Conservation (phyloP, 2,797 vertebrate species). For the Crocidura indochinensis region DNA sequence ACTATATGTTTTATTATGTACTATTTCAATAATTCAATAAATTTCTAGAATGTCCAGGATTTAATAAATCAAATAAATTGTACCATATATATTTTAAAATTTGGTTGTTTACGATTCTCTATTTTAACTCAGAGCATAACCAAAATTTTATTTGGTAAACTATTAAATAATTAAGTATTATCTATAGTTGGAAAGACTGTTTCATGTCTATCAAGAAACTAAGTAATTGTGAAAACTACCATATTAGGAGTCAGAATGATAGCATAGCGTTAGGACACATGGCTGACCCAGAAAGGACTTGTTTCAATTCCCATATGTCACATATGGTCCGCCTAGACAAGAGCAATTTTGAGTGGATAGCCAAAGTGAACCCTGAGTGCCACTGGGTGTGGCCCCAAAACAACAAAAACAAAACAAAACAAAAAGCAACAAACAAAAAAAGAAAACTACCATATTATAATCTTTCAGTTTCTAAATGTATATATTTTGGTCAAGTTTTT, state of each 20-base stretch:
- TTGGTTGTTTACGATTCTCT: background rate
- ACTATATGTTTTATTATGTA: too few relatives aligned
- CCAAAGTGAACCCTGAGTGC: too few relatives aligned
- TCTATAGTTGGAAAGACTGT: background rate
- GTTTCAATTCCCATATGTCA: too few relatives aligned
- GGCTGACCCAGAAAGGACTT: too few relatives aligned
- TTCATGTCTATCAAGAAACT: background rate
- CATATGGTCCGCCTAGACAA: too few relatives aligned
- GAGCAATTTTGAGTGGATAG: too few relatives aligned
- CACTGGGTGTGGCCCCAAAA: too few relatives aligned
- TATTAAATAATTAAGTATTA: slow-evolving; percentile 14
- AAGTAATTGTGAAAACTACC: slow-evolving; percentile 17
- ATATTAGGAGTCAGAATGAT: background rate
- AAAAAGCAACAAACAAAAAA: too few relatives aligned
- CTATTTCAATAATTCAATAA: too few relatives aligned
- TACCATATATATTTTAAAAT: background rate
- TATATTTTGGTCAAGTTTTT: slow-evolving; percentile 24
- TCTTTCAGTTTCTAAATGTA: slow-evolving; percentile 7
- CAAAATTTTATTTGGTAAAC: background rate
- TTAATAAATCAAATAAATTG: background rate
- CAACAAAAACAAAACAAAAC: too few relatives aligned
- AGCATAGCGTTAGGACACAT: too few relatives aligned
- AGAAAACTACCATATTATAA: slow-evolving; percentile 22
- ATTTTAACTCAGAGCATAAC: slow-evolving; percentile 24
- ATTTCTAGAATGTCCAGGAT: background rate